Conservation (phyloP, 2,888 invertebrate species). For the Didymodactylos carnosus region DNA sequence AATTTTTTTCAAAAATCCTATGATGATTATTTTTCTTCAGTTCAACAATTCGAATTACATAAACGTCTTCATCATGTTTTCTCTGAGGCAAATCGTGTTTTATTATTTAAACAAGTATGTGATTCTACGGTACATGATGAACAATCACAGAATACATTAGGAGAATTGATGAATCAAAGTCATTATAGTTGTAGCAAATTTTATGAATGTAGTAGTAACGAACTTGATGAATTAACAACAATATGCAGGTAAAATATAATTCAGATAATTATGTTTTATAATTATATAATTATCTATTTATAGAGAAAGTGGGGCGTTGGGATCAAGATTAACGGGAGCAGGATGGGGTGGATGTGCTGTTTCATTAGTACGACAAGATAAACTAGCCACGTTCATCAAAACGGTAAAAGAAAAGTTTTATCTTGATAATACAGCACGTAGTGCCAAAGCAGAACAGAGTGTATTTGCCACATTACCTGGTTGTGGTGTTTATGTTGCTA, state of each 20-base stretch:
- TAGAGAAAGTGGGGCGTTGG: conserved; percentile 43
- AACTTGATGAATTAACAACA: conserved; percentile 60
- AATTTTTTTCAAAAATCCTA: not conserved
- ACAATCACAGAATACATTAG: conserved; percentile 43
- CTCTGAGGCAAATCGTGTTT: conserved; percentile 61
- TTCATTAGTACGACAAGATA: conserved; percentile 5
- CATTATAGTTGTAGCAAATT: conserved; percentile 61
- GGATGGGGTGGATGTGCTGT: conserved; percentile 80
- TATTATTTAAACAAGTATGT: conserved; percentile 42
- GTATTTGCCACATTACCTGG: not conserved
- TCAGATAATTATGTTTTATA: not conserved
- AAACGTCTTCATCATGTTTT: conserved; percentile 70
- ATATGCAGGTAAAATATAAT: conserved; percentile 22
- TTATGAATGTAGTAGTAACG: conserved; percentile 78
- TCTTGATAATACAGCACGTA: not conserved
- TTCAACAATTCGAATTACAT: conserved; percentile 46
- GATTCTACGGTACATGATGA: conserved; percentile 29
- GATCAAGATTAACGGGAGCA: conserved; percentile 82
- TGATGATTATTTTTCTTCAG: conserved; percentile 23
- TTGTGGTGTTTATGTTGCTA: not conserved
- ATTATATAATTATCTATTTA: not conserved
- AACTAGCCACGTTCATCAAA: not conserved
- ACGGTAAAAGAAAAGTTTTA: conserved; percentile 3
- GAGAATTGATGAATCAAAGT: conserved; percentile 64
- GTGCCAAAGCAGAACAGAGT: not conserved